Percentiles rank a stretch among this genome's conserved stretches.
Conservation (phyloP, 2,113 vertebrate genomes). For the Terrapene triunguis region DNA sequence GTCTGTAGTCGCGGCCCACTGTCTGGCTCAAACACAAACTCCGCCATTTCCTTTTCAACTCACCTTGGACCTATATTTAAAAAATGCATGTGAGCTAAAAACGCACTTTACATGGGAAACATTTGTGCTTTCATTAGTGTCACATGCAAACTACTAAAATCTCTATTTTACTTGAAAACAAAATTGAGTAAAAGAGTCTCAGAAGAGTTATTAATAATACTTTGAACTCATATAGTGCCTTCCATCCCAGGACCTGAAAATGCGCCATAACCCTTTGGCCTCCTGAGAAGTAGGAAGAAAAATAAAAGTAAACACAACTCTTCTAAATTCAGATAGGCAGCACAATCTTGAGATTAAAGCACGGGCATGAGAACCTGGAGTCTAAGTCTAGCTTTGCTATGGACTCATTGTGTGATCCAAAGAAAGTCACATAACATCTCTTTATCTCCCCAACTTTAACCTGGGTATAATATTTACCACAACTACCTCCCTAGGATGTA, state of each 20-base stretch:
- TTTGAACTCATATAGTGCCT: background rate
- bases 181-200: background rate
- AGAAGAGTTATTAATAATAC: background rate
- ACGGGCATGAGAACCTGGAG: background rate
- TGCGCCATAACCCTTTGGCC: background rate
- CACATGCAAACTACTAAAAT: background rate
- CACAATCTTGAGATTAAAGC: background rate
- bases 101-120: background rate
- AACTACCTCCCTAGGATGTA: background rate
- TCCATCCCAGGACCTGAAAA: background rate
- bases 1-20: conserved; percentile 78
- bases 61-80: conserved; percentile 87
- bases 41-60: conserved; percentile 90
- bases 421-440: background rate
- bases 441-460: background rate
- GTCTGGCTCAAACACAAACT: conserved; percentile 82
- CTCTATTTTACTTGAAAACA: background rate
- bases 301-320: background rate
- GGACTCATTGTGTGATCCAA: background rate
- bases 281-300: background rate
- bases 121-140: rapidly evolving
- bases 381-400: background rate
- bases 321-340: background rate
- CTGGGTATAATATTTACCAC: background rate
- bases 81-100: background rate